These are phyloP conservation scores for Tromatobia lineatoria DNA, from an alignment of 2,888 invertebrate genomes.

Conservation along the genomic window DNA sequence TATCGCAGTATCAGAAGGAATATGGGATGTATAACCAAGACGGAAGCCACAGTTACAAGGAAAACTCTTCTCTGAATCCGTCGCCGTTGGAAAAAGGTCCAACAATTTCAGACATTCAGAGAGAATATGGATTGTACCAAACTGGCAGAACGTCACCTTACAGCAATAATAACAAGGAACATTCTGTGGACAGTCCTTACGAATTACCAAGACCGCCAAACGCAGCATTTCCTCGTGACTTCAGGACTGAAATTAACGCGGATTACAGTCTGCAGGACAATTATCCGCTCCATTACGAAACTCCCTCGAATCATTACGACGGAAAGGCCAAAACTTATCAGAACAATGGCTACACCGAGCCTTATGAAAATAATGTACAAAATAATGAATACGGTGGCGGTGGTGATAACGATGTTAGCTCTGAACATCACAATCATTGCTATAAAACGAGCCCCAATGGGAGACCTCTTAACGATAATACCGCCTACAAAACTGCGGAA, in stretches of 20 bases:
- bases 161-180: constrained; percentile 72
- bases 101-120: constrained; percentile 73
- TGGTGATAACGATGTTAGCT: constrained; percentile 76
- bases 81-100: constrained; percentile 70
- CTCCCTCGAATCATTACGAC: constrained; percentile 81
- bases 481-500: constrained; percentile 77
- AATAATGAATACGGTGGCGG: constrained; percentile 75
- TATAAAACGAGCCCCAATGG: constrained; percentile 79
- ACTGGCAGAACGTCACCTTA: constrained; percentile 71
- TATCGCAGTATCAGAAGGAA: constrained; percentile 76
- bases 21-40: constrained; percentile 74
- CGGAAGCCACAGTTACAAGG: constrained; percentile 72
- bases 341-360: constrained; percentile 79
- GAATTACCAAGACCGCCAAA: constrained; percentile 76
- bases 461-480: constrained; percentile 73
- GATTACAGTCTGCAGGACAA: constrained; percentile 74
- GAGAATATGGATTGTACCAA: constrained; percentile 74
- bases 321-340: constrained; percentile 73
- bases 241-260: constrained; percentile 71
- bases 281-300: constrained; percentile 79
- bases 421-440: constrained; percentile 80
- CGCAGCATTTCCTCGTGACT: constrained; percentile 71
- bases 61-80: constrained; percentile 70
- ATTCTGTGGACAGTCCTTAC: constrained; percentile 75
- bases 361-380: constrained; percentile 77